Percentiles rank a stretch among this genome's conserved stretches.
These are phyloP conservation scores for Hemibagrus guttatus DNA, from an alignment of 2,797 vertebrate species.

Conservation along the genomic window DNA sequence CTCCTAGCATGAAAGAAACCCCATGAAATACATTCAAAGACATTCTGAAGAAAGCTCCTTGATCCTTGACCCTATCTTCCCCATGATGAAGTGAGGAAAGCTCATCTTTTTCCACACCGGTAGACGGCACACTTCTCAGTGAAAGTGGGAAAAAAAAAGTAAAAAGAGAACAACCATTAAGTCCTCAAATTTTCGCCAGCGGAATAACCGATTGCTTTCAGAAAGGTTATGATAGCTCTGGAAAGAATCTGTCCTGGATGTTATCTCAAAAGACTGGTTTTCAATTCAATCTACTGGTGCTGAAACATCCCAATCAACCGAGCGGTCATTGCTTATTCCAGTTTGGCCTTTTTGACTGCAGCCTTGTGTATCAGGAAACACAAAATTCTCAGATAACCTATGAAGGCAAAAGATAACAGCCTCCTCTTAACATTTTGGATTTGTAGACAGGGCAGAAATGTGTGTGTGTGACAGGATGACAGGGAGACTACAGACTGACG, in stretches of 20 bases:
- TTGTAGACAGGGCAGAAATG: neutral
- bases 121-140: constrained; percentile 23
- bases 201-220: constrained; percentile 1
- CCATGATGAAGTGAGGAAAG: constrained; percentile 13
- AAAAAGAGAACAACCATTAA: constrained; percentile 18
- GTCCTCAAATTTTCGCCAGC: constrained; percentile 8
- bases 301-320: constrained; percentile 33
- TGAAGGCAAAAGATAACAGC: neutral
- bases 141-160: constrained; percentile 8
- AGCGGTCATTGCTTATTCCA: constrained; percentile 24
- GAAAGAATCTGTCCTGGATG: constrained; percentile 30
- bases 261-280: constrained; percentile 45
- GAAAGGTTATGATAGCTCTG: constrained; percentile 23
- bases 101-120: neutral
- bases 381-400: constrained; percentile 5
- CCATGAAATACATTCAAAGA: constrained; percentile 41
- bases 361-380: neutral
- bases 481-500: neutral
- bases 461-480: neutral
- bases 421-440: neutral
- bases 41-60: neutral
- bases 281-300: constrained; percentile 39
- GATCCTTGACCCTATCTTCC: neutral
- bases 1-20: constrained; percentile 5
- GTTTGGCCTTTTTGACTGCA: constrained; percentile 8